Base-by-base conservation (phyloP, 92 coral and sea anemone species). In the Siderastrea siderea region DNA sequence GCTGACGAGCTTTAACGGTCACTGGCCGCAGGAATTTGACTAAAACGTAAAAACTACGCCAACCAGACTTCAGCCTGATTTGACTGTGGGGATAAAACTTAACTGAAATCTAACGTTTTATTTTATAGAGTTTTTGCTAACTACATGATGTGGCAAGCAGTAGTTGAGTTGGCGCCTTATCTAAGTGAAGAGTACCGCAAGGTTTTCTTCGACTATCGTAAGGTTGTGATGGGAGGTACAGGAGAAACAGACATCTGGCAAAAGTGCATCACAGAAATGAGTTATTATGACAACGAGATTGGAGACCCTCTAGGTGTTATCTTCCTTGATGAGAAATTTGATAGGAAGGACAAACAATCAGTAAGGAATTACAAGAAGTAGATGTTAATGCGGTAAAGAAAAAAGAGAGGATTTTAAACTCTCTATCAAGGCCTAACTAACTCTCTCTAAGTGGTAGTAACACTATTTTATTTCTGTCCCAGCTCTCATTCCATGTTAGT, bases 111-210 rank as follows among this genome's bases (percentile, higher is more conserved):
- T 12, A 71, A 7, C 9, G 17, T 55, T 76, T 54, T 7, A 10
- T 4, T 76, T 14, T 46, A 54, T 48, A 96, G 99, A 52, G 69
- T 84, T 58, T 9, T 97, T 19, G 96, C 98, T 13, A 97, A 97
- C 88, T 97, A 97, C 88, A 92, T 95, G 83, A 97, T 95, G 97
- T 97, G 99, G 99, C 98, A 93, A 48, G 93, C 93, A 46, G 92
- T 97, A 7, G 84, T 75, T 71, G 65, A 83, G 83, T 87, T 88
- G 49, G 90, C 80, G 9, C 95, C 76, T 73, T 92, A 59, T 78
- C 94, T 70, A 68, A 92, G 89, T 54, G 78, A 72, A 13, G 78
- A 74, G 53, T 90, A 93, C 51, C 91, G 92, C 59, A 74, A 79
- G 77, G 82, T 87, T 14, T 87, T 81, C 79, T 71, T 62, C 19